A percentile compares a stretch with the other conserved stretches of the same genome.
Evolutionary conservation across 2,888 invertebrate genomes (phyloP).

Genomic region (Euzophera pinguis): DNA sequence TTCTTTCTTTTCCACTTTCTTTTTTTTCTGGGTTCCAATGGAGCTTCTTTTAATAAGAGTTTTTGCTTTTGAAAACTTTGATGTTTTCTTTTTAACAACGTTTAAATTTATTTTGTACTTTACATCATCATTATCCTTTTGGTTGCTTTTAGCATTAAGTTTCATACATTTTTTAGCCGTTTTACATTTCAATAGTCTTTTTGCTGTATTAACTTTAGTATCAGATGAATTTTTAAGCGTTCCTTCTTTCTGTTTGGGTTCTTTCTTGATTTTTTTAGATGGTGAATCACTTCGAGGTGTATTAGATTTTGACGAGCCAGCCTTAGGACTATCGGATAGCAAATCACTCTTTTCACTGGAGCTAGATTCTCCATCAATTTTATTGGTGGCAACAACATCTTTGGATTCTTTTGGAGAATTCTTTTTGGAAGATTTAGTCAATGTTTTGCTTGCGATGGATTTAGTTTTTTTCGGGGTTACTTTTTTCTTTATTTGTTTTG

Average conservation of each 20-base stretch:
- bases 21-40: conserved; percentile 46
- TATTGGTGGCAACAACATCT: conserved; percentile 41
- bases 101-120: conserved; percentile 70
- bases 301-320: conserved; percentile 42
- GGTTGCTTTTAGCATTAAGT: conserved; percentile 31
- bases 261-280: conserved; percentile 57
- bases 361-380: conserved; percentile 41
- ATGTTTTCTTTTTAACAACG: conserved; percentile 42
- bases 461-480: conserved; percentile 55
- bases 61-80: conserved; percentile 54
- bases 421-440: conserved; percentile 52
- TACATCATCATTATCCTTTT: conserved; percentile 44
- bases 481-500: conserved; percentile 57
- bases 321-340: conserved; percentile 40
- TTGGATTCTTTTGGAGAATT: conserved; percentile 30
- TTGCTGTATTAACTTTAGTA: conserved; percentile 39
- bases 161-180: conserved; percentile 39
- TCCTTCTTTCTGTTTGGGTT: conserved; percentile 62
- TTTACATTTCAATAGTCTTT: conserved; percentile 43
- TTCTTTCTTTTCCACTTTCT: conserved; percentile 17
- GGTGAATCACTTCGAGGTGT: conserved; percentile 47
- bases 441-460: conserved; percentile 48
- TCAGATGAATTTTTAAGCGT: conserved; percentile 42
- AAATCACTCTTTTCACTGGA: conserved; percentile 42
- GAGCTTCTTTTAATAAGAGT: conserved; percentile 47